Evolutionary conservation across 2,113 vertebrate genomes (phyloP), one percentile per base, ranked within the genome.

Genomic region (Xiphophorus maculatus): DNA sequence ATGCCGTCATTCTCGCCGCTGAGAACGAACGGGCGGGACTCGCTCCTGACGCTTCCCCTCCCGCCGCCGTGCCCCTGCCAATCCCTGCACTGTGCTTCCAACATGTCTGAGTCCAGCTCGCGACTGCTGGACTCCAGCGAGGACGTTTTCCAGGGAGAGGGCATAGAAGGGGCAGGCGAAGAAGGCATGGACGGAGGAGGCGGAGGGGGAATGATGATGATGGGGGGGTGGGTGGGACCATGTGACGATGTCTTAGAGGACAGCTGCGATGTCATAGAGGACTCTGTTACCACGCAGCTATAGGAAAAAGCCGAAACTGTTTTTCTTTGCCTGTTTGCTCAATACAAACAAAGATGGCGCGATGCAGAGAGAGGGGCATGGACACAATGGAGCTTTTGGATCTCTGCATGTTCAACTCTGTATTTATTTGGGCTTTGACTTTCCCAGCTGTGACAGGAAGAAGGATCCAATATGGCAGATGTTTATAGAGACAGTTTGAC

Each of bases 11-110:
- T 85, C 68, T 91, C 91, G 2, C 83, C 89, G 4, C 90, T 85
- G 83, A 82, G 92, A 84, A 94, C 93, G 1, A 91, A 94, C 10
- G 95, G 95, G 83, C 94, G 95, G 85, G 96, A 95, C 90, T 94
- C 93, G 58, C 95, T 96, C 73, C 94, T 95, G 83, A 91, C 96
- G 80, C 77, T 93, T 83, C 91, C 93, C 79, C 90, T 92, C 68
- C 91, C 90, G 0, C 90, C 91, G 1, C 92, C 96, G 40, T 94
- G 95, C 86, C 95, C 96, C 91, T 95, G 95, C 93, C 96, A 96
- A 92, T 97, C 97, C 83, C 96, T 98, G 92, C 97, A 97, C 95
- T 97, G 97, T 93, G 94, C 95, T 95, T 97, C 97, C 95, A 96
- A 94, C 93, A 97, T 97, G 90, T 97, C 96, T 37, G 96, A 96